A percentile compares a stretch with the other conserved stretches of the same genome.
Conservation (phyloP, 2,888 invertebrate genomes). For the Ectemnius lituratus region DNA sequence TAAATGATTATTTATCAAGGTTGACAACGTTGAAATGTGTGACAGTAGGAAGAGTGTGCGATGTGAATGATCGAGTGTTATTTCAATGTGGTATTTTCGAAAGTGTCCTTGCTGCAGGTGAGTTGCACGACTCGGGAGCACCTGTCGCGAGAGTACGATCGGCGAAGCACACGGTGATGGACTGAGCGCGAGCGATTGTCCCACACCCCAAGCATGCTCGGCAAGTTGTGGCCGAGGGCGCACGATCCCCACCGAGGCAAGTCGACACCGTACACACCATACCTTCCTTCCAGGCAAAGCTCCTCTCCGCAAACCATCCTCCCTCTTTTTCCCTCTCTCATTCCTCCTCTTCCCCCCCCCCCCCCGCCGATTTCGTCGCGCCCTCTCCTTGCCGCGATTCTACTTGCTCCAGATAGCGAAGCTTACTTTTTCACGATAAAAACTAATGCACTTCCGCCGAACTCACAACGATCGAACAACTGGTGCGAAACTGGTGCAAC, state of each 20-base stretch:
- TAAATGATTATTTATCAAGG: too few relatives aligned
- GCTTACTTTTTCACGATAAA: slow-evolving; percentile 35
- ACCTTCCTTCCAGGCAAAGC: slow-evolving; percentile 38
- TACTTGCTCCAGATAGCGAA: slow-evolving; percentile 17
- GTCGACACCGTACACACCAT: slow-evolving; percentile 31
- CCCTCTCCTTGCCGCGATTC: slow-evolving; percentile 11
- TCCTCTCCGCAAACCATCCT: slow-evolving; percentile 27
- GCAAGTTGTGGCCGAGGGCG: slow-evolving; percentile 60
- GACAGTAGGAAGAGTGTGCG: too few relatives aligned
- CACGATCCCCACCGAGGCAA: slow-evolving; percentile 59
- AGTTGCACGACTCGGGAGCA: slow-evolving; percentile 9
- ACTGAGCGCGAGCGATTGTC: slow-evolving; percentile 61
- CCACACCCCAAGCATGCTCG: slow-evolving; percentile 58
- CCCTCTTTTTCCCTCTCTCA: slow-evolving; percentile 23
- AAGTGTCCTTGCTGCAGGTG: slow-evolving; percentile 12
- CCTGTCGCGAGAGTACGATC: slow-evolving; percentile 27
- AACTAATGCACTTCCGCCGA: slow-evolving; percentile 27
- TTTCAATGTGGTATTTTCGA: slow-evolving; percentile 3
- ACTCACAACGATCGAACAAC: not conserved
- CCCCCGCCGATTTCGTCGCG: too few relatives aligned
- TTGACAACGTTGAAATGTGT: too few relatives aligned
- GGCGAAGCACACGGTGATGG: slow-evolving; percentile 62
- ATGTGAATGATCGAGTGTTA: not conserved
- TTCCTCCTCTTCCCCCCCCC: not conserved
- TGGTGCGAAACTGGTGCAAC: not conserved